A percentile compares a stretch with the other conserved stretches of the same genome.
Evolutionary conservation across 2,888 invertebrate species (phyloP).

Genomic region (Lobophora halterata): DNA sequence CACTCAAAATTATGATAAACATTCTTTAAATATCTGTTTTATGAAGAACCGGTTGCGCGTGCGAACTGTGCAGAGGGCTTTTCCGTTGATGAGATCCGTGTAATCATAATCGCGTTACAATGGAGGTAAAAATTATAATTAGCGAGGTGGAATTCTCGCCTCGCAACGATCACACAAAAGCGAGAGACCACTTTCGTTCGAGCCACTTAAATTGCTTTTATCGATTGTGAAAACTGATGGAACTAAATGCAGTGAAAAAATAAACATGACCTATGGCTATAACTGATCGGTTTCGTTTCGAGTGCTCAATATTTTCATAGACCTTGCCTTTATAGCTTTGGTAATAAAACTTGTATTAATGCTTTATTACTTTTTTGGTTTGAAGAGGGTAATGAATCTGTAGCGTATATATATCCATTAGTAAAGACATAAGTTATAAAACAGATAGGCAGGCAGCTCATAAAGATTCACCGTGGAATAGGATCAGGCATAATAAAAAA

Average conservation of each 20-base stretch:
- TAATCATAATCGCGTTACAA: slow-evolving; percentile 14
- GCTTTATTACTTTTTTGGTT: slow-evolving; percentile 47
- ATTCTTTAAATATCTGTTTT: slow-evolving; percentile 39
- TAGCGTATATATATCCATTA: slow-evolving; percentile 57
- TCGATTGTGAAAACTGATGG: slow-evolving; percentile 9
- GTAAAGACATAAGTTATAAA: slow-evolving; percentile 41
- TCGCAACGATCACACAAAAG: slow-evolving; percentile 7
- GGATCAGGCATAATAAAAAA: too few relatives aligned
- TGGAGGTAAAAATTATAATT: slow-evolving; percentile 18
- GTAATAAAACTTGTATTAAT: slow-evolving; percentile 58
- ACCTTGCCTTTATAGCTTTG: slow-evolving; percentile 28
- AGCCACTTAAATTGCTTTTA: slow-evolving; percentile 3
- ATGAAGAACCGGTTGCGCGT: slow-evolving; percentile 25
- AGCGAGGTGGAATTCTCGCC: slow-evolving; percentile 3
- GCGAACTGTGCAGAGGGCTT: slow-evolving; percentile 13
- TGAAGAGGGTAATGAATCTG: slow-evolving; percentile 55
- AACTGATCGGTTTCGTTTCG: slow-evolving; percentile 36
- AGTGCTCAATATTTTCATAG: slow-evolving; percentile 41
- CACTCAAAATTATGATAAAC: slow-evolving; percentile 54
- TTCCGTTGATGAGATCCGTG: slow-evolving; percentile 19
- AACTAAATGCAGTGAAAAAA: slow-evolving; percentile 22
- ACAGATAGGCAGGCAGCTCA: slow-evolving; percentile 11
- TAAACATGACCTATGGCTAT: slow-evolving; percentile 25
- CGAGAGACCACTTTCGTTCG: neutral
- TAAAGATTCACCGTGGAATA: slow-evolving; percentile 1